Percentiles rank a stretch among this genome's conserved stretches.
phyloP scores from a whole-genome alignment of 1,140 invertebrate genomes.

The Tetranychus urticae region DNA sequence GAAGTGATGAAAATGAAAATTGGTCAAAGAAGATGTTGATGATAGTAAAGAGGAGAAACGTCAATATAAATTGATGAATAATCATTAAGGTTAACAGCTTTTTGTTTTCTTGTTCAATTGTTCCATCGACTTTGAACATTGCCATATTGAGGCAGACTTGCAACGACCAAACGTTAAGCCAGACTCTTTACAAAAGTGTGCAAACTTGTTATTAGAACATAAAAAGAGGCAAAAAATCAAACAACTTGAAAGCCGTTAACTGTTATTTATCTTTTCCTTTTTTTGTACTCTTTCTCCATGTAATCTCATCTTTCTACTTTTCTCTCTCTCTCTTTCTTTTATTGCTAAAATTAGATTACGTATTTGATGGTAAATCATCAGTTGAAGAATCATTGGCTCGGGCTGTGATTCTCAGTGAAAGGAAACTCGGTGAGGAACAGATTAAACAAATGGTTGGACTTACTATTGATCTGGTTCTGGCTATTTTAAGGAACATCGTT shows the following conservation, averaged over 20 bases:
- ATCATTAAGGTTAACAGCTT: not conserved
- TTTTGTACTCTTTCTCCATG: not conserved
- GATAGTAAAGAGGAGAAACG: too few species aligned
- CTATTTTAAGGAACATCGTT: conserved; percentile 16
- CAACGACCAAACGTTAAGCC: not conserved
- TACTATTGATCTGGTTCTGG: conserved; percentile 14
- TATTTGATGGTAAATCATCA: conserved; percentile 16
- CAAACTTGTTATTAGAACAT: too few species aligned
- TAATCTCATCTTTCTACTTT: not conserved
- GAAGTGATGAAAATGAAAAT: too few species aligned
- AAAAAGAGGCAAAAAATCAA: too few species aligned
- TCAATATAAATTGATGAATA: too few species aligned
- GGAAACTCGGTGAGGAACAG: conserved; percentile 13
- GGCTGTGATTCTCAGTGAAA: conserved; percentile 14
- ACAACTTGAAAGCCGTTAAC: not conserved
- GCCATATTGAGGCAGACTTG: too few species aligned
- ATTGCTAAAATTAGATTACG: conserved; percentile 10
- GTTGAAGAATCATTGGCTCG: conserved; percentile 14
- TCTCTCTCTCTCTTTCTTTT: not conserved
- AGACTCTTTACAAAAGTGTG: too few species aligned
- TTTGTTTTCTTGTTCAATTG: too few species aligned
- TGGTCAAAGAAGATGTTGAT: too few species aligned
- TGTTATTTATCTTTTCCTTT: too few species aligned
- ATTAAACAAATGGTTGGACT: conserved; percentile 15
- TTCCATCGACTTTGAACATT: too few species aligned